Evolutionary conservation across 2,797 vertebrate species (phyloP).

Genomic region (Yasuhikotakia modesta): DNA sequence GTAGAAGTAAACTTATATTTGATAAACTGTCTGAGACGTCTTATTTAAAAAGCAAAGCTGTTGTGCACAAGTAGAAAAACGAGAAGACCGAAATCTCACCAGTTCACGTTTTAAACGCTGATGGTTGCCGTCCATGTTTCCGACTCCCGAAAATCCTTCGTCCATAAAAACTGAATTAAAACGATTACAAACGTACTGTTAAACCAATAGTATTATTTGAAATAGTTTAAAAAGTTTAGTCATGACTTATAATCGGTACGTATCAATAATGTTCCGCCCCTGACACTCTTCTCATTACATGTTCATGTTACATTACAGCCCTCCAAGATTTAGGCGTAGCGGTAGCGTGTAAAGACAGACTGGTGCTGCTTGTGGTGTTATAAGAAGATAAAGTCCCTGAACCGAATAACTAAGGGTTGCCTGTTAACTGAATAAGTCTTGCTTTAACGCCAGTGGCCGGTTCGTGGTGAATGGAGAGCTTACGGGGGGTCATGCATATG

Average conservation of each 20-base stretch:
- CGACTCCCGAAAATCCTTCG: constrained; percentile 25
- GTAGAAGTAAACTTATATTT: no score
- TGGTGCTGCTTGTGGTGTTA: neutral
- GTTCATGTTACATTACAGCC: constrained; percentile 1
- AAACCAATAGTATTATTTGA: neutral
- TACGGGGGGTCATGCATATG: constrained; percentile 45
- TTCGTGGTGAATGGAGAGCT: constrained; percentile 38
- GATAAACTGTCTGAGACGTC: no score
- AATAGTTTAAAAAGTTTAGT: neutral
- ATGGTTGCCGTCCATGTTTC: constrained; percentile 55
- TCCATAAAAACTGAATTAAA: neutral
- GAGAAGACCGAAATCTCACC: constrained; percentile 39
- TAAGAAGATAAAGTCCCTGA: constrained; percentile 34
- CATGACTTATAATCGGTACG: neutral
- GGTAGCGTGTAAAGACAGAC: neutral
- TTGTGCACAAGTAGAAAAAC: neutral
- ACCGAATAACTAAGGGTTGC: constrained; percentile 49
- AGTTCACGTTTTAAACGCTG: constrained; percentile 58
- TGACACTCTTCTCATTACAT: neutral
- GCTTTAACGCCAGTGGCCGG: constrained; percentile 42
- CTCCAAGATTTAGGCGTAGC: neutral
- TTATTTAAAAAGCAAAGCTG: neutral
- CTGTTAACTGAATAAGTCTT: constrained; percentile 28
- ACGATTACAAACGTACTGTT: neutral
- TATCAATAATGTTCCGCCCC: neutral